Base-by-base conservation (phyloP, 53 echinoderm and acorn worm genomes). In the Pentamera pediparva region DNA sequence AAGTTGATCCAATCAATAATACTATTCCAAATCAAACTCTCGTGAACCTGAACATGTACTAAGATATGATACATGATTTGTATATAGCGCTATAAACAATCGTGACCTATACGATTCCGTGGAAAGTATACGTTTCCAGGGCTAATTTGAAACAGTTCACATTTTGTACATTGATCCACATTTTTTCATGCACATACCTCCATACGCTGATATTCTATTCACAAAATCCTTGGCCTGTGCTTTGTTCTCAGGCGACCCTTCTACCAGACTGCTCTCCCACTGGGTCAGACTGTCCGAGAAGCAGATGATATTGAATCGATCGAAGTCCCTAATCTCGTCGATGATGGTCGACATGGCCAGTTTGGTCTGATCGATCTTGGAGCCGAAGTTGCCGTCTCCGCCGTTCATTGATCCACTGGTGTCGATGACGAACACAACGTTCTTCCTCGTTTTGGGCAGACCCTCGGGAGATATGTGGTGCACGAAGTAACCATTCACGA, bases 401-500 rank as follows among this genome's bases (percentile, higher is more conserved):
- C 85, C 89, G 15, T 31, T 29, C 95, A 94, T 94, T 3, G 95
- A 94, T 1, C 95, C 95, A 60, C 95, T 94, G 37, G 77, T 76
- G 56, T 94, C 95, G 37, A 94, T 87, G 26, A 87, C 85, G 48
- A 94, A 94, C 20, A 89, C 82, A 6, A 90, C 90, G 34, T 87
- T 94, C 48, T 93, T 93, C 12, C 78, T 77, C 4, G 82, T 86
- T n/a, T 26, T n/a, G 1, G 84, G 62, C 24, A 93, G 70, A 25
- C 84, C 86, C 64, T 75, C 86, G 0, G 94, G 95, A 4, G 95
- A 86, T 37, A 94, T 90, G 78, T 90, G 87, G 74, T 94, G 90
- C 34, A 94, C 95, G 43, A 94, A 94, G 52, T 94, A 94, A 7
- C 95, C 95, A 79, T 94, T 90, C 69, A 94, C 81, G 25, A 90